Base-by-base conservation (phyloP, 2,888 invertebrate species). In the Camponotus fellah region DNA sequence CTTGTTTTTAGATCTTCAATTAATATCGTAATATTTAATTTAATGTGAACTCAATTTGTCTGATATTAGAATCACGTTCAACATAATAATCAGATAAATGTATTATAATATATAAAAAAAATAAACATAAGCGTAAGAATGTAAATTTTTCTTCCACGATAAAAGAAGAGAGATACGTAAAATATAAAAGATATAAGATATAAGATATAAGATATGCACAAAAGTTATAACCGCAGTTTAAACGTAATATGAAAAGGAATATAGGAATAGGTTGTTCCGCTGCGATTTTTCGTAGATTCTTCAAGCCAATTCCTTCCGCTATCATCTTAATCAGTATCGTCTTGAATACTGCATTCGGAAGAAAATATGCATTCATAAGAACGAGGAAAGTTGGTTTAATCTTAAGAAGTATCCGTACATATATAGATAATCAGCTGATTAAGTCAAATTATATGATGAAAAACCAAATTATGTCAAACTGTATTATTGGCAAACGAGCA, bases 351-450 rank as follows among this genome's bases (percentile, higher is more conserved):
- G 62, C n/a, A 58, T n/a, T 66, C 37, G 65, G 26, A 37, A 14
- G 17, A 21, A 60, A 76, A 43, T 40, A 2, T 26, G 32, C 12
- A 68, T 17, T 62, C 43, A 53, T 83, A 62, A 83, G 77, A 83
- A 83, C 46, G 0, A 46, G 17, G 49, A 69, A 69, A 69, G 53
- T 64, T 77, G 77, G 12, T 26, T 37, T 37, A 60, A 71, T 37
- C 40, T 53, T n/a, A 32, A 32, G 66, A 43, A n/a, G 32, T 40
- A 26, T n/a, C 37, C 40, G 8, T 14, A 46, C 17, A 37, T 3
- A 37, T 3, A 43, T 56, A 37, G 6, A 58, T 77, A 66, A 58
- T 58, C 32, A 40, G 56, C 66, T 66, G 77, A 58, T 58, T 26
- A 37, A 6, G 37, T 37, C 5, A 37, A 37, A 37, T 37, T 4